Percentiles rank a stretch among this genome's conserved stretches.
Evolutionary conservation across 2,113 vertebrate species (phyloP).

Genomic region (Nothoprocta pentlandii): DNA sequence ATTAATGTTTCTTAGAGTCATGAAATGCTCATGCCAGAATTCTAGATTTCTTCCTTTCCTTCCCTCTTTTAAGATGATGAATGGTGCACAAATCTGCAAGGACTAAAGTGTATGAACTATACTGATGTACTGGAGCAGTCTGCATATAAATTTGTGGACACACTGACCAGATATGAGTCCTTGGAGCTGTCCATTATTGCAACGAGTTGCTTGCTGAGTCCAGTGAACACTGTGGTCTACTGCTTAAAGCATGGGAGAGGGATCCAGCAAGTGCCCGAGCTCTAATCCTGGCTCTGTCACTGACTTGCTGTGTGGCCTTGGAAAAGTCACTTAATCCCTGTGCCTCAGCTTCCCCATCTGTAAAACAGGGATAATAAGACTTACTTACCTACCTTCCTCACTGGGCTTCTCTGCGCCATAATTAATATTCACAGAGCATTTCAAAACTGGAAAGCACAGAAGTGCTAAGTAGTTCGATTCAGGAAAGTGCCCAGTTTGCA

Average conservation of each 20-base stretch:
- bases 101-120: background rate
- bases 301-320: constrained; percentile 55
- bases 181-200: constrained; percentile 64
- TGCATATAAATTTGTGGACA: constrained; percentile 46
- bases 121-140: background rate
- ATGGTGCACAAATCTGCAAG: background rate
- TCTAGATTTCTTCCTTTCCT: background rate
- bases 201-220: constrained; percentile 60
- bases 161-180: constrained; percentile 61
- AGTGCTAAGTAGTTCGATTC: background rate
- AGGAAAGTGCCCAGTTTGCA: background rate
- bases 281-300: constrained; percentile 60
- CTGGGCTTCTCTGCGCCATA: background rate
- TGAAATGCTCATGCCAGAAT: background rate
- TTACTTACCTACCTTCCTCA: constrained; percentile 44
- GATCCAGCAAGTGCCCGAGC: background rate
- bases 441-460: background rate
- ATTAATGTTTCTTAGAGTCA: background rate
- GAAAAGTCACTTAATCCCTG: constrained; percentile 65
- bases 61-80: background rate
- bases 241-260: constrained; percentile 51
- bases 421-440: background rate
- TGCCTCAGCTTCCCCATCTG: constrained; percentile 66
- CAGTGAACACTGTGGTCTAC: constrained; percentile 48
- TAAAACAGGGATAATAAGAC: constrained; percentile 65